Evolutionary conservation across 2,113 vertebrate species (phyloP), one percentile per base, ranked within the genome.

Genomic region (Girardinichthys multiradiatus): DNA sequence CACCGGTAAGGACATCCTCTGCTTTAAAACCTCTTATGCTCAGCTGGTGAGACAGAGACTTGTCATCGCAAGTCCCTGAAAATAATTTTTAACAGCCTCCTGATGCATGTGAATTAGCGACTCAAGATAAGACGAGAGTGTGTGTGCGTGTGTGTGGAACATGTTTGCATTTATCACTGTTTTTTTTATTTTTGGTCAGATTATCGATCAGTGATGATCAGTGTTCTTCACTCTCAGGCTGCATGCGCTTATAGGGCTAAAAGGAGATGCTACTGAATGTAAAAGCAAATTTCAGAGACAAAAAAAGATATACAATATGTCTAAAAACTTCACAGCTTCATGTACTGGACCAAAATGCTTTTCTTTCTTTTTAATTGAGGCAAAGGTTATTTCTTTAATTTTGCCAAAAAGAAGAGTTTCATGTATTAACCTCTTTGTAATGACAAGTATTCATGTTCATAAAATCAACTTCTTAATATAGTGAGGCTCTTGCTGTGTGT

Each of bases 211-310:
- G 26, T 17, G 72, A 77, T 48, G 51, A 76, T 80, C 66, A 81
- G 3, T 60, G 68, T 81, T 84, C 88, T 83, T 81, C 77, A 83
- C 87, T 93, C 86, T 92, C 87, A 89, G 91, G 91, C 92, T 94
- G 93, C 94, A 94, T 94, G 94, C 85, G 91, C 92, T 92, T 90
- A 60, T 88, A 92, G 93, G 89, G 90, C 90, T 92, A 87, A 78
- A 87, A 89, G 87, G 86, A 92, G 89, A 93, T 91, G 89, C 91
- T 93, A 90, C 84, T 93, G 94, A 94, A 94, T 95, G 94, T 94
- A 94, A 91, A 89, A 87, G 83, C 80, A 83, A 64, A 82, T 84
- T 90, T 85, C 67, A 88, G 70, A 89, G 13, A 39, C 51, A 59
- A 29, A 10, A 5, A n/a, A 15, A 59, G 76, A 72, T 21, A n/a